Evolutionary conservation across 2,113 vertebrate species (phyloP).

Genomic region (Parotia lawesii): DNA sequence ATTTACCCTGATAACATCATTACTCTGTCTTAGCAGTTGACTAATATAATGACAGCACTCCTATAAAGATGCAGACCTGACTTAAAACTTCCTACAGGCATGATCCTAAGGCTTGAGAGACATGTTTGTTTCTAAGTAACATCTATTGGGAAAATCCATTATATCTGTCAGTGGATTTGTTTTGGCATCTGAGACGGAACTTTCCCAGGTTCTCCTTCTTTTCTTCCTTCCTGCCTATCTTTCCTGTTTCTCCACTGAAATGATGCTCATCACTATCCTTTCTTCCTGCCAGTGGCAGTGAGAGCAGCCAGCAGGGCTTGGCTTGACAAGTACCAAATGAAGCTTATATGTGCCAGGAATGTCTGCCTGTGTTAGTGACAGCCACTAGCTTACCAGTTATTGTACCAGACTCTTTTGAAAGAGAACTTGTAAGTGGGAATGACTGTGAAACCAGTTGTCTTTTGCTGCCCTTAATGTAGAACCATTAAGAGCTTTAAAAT

Average conservation of each 20-base stretch:
- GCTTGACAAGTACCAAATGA: neutral
- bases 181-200: conserved; percentile 12
- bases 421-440: neutral
- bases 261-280: neutral
- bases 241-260: neutral
- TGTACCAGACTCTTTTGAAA: neutral
- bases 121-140: neutral
- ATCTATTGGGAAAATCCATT: conserved; percentile 1
- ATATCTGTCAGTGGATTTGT: neutral
- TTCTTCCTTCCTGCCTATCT: neutral
- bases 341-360: neutral
- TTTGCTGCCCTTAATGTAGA: conserved; percentile 9
- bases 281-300: neutral
- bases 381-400: neutral
- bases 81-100: neutral
- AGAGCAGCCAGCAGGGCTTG: neutral
- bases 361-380: neutral
- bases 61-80: neutral
- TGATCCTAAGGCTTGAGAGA: neutral
- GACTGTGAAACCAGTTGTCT: conserved; percentile 48
- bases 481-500: conserved; percentile 56
- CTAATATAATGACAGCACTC: neutral
- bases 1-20: neutral
- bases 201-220: neutral
- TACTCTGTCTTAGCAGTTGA: neutral